Percentiles rank a stretch among this genome's conserved stretches.
These are phyloP conservation scores for Nothocercus nigrocapillus DNA, from an alignment of 2,113 vertebrate genomes.

Conservation along the genomic window DNA sequence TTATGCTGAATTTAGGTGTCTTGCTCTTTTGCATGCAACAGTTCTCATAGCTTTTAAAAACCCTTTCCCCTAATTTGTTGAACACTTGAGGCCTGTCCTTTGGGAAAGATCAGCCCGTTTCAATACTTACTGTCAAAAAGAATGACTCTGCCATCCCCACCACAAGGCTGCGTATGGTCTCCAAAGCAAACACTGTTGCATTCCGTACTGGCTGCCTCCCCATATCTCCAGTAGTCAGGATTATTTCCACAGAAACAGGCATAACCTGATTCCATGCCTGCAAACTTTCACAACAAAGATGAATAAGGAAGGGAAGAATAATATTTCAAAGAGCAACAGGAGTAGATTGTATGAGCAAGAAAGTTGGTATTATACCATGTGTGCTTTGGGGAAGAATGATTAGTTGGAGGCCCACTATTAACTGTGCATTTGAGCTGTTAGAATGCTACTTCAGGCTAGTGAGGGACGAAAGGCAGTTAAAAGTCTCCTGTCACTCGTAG, in stretches of 20 bases:
- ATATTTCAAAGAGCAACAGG: not conserved
- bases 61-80: conserved; percentile 20
- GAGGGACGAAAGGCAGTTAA: not conserved
- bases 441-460: not conserved
- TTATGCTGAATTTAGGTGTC: not conserved
- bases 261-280: conserved; percentile 96
- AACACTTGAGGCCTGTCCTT: conserved; percentile 28
- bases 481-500: not conserved
- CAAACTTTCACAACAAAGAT: conserved; percentile 84
- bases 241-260: conserved; percentile 98
- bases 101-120: conserved; percentile 24
- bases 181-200: conserved; percentile 97
- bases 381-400: not conserved
- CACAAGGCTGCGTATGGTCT: conserved; percentile 94
- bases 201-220: conserved; percentile 89
- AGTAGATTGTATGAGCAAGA: not conserved
- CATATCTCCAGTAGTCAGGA: conserved; percentile 86
- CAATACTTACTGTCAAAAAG: conserved; percentile 93
- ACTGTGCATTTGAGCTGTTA: not conserved
- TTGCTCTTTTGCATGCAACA: not conserved
- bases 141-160: conserved; percentile 95
- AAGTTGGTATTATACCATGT: not conserved
- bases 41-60: not conserved
- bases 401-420: not conserved
- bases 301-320: not conserved